Base-by-base conservation (phyloP, 2,888 invertebrate species). In the Cephus pulcher region DNA sequence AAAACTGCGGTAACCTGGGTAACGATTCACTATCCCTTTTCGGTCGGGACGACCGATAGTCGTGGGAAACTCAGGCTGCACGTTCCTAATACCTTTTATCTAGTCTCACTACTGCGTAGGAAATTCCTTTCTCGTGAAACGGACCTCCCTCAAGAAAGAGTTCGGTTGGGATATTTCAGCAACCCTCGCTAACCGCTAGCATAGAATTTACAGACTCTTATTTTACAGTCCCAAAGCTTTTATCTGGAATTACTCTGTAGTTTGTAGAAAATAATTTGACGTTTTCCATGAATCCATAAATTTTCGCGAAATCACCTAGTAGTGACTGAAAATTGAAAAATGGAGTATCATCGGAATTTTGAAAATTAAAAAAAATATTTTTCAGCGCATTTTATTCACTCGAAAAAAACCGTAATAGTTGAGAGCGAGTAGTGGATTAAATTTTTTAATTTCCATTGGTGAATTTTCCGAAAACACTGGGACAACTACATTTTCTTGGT, bases 21-120 rank as follows among this genome's bases (percentile, higher is more conserved):
- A 74, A 74, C 74, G 74, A 74, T 82, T 82, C 82, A 79, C 79
- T 84, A 85, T 88, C 86, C 86, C 85, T 86, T 85, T 85, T 84
- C 84, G 84, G 79, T 82, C 78, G 73, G 70, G 75, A 74, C 78
- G 81, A 23, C 2, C 82, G 84, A 84, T 87, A 81, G 82, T 79
- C 85, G 88, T 89, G 89, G 85, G 89, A 89, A 84, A 83, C 33
- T 75, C 84, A 86, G 82, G 85, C 85, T 87, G 86, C 82, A 78
- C 77, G 71, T 82, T 81, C 81, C 76, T 81, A 82, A 82, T 76
- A 83, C 83, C 84, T 85, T 86, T 86, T 85, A 85, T 85, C 83
- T 80, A 80, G 75, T 78, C 80, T 78, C 40, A 35, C 76, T 68
- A 23, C 9, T 15, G 56, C 9, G 56, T 56, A 56, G 23, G 56